phyloP scores from a whole-genome alignment of 2,113 vertebrate genomes.

The Prionailurus bengalensis region DNA sequence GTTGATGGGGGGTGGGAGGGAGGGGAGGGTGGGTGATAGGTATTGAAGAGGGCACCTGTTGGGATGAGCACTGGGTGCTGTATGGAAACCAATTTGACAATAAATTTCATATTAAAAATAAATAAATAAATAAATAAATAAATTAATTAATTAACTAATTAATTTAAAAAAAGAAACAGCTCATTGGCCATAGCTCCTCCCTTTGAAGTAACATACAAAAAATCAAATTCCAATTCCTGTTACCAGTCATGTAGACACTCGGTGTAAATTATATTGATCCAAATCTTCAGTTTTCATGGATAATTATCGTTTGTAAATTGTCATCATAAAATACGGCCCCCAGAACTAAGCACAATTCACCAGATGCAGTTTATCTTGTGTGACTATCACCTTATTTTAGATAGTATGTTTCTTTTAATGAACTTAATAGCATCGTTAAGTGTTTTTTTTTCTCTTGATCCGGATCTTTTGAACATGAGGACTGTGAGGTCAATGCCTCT shows the following conservation, averaged over 20 bases:
- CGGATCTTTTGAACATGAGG: neutral
- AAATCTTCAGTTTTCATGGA: neutral
- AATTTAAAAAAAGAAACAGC: no score
- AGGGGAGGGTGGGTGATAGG: no score
- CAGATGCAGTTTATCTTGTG: neutral
- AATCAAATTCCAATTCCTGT: neutral
- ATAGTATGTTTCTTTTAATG: neutral
- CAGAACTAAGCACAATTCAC: neutral
- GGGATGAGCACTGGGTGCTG: no score
- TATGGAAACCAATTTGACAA: no score
- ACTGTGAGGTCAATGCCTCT: neutral
- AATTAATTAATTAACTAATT: no score
- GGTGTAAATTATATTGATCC: neutral
- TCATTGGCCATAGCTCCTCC: neutral
- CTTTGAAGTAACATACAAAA: neutral
- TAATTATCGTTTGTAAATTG: neutral
- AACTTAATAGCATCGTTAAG: neutral
- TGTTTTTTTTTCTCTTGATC: neutral
- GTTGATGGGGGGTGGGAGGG: no score
- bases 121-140: no score
- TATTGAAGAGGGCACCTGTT: no score
- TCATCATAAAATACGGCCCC: neutral
- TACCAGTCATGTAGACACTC: neutral
- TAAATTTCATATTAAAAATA: no score
- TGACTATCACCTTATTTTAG: neutral